Percentiles rank a stretch among this genome's conserved stretches.
phyloP scores from a whole-genome alignment of 2,797 vertebrate species.

The Calcarius lapponicus region DNA sequence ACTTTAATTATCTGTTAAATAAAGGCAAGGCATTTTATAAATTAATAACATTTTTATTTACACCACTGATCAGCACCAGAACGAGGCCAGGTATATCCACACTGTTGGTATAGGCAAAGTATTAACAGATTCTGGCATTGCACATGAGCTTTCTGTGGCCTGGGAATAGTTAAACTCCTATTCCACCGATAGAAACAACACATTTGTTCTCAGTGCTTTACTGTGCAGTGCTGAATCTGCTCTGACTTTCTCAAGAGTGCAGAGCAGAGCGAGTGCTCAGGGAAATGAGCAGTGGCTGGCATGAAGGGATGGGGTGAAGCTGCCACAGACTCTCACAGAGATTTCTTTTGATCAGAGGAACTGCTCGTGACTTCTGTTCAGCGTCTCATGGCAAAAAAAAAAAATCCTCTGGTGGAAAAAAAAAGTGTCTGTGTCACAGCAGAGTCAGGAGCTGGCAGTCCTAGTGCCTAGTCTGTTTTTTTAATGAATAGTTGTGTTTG shows the following conservation, averaged over 20 bases:
- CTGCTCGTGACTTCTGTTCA: conserved; percentile 21
- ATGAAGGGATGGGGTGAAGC: conserved; percentile 15
- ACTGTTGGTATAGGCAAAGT: neutral
- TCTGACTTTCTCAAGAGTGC: conserved; percentile 2
- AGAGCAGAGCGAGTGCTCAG: neutral
- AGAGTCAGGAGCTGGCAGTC: conserved; percentile 15
- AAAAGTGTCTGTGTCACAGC: neutral
- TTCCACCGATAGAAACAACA: neutral
- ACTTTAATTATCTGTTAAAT: neutral
- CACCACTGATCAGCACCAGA: neutral
- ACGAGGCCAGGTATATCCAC: neutral
- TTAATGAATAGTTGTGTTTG: conserved; percentile 48
- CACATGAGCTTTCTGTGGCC: neutral
- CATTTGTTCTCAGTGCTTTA: neutral
- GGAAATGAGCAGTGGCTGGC: conserved; percentile 12
- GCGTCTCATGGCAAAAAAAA: neutral
- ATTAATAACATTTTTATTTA: neutral
- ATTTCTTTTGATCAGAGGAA: conserved; percentile 57
- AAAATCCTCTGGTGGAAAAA: neutral
- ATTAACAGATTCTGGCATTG: neutral
- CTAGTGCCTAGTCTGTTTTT: neutral
- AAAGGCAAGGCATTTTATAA: neutral
- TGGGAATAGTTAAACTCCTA: conserved; percentile 8
- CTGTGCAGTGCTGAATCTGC: neutral
- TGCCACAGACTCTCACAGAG: neutral